These are phyloP conservation scores for Cryptus armator DNA, from an alignment of 2,888 invertebrate species.

Conservation along the genomic window DNA sequence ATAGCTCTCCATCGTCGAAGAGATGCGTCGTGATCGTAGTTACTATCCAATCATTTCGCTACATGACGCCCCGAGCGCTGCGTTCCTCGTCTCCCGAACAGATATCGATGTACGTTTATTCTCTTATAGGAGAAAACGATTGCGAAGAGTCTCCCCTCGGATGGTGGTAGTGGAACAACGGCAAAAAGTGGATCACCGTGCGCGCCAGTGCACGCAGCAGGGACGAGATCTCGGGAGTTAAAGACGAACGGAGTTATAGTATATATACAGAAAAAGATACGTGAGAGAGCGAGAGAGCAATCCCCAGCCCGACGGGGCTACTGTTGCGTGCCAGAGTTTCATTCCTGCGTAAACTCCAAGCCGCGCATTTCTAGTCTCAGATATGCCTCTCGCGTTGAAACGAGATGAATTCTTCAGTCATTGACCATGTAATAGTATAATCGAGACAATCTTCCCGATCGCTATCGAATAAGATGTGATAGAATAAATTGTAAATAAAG, in stretches of 20 bases:
- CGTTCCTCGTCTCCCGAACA: conserved; percentile 27
- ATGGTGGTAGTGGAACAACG: neutral
- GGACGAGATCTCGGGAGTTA: conserved; percentile 35
- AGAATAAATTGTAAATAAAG: neutral
- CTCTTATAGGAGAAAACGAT: conserved; percentile 53
- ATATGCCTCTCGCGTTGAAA: neutral
- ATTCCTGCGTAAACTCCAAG: conserved; percentile 41
- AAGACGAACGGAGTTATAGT: neutral
- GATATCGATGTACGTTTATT: conserved; percentile 48
- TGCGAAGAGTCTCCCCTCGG: conserved; percentile 18
- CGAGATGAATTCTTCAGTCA: neutral
- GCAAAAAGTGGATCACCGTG: conserved; percentile 61
- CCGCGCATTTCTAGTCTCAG: neutral
- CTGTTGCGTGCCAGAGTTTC: conserved; percentile 10
- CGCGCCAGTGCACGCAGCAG: conserved; percentile 4
- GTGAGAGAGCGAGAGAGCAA: neutral
- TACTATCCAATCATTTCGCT: conserved; percentile 43
- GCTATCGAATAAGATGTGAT: neutral
- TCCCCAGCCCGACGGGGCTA: neutral
- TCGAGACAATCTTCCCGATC: neutral
- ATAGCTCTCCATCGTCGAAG: neutral
- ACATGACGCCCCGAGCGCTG: conserved; percentile 51
- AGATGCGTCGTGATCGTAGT: conserved; percentile 5
- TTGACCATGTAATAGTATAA: neutral
- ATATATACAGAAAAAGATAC: too few species aligned